Evolutionary conservation across 2,113 vertebrate genomes (phyloP), one percentile per base, ranked within the genome.

Genomic region (Brevimyrus niger): DNA sequence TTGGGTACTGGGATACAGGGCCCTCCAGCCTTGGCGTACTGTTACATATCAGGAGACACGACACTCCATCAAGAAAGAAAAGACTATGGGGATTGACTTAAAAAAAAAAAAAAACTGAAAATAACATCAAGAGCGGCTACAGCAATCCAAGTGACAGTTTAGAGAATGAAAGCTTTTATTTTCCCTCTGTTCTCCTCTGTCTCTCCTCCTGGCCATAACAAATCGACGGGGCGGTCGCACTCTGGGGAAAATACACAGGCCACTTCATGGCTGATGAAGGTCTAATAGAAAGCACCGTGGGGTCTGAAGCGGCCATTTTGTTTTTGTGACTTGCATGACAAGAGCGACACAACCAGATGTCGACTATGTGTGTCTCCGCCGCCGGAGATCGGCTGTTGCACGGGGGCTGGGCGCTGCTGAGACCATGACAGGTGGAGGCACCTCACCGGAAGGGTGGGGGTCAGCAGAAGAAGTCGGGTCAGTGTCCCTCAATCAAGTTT

Each of bases 81-180:
- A 58, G 53, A 65, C 85, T 23, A 47, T 19, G 83, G 48, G 48
- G n/a, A 15, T 21, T 31, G 38, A 42, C 86, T 38, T 15, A 55
- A 50, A 86, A 48, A 55, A 51, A 51, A 51, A 55, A 21, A 55
- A 55, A 86, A 17, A 23, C n/a, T 23, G 38, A 87, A 23, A 65
- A 87, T 53, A 87, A 42, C 55, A 87, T 87, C 87, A 87, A 44
- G 87, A 65, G 55, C 31, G 1, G 42, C 55, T 65, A 87, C 50
- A 61, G 55, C 87, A 53, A 65, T 65, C 87, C 55, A 65, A 87
- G 87, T 87, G 87, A 38, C 87, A 87, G 53, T 87, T 87, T 87
- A 87, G 87, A 87, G 53, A 87, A 65, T 87, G 87, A 87, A 87
- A 87, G 87, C 87, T 61, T 87, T 87, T 87, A 58, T 87, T 87